A percentile compares a stretch with the other conserved stretches of the same genome.
Conservation (phyloP, 2,113 vertebrate genomes). For the Cnemophilus loriae region DNA sequence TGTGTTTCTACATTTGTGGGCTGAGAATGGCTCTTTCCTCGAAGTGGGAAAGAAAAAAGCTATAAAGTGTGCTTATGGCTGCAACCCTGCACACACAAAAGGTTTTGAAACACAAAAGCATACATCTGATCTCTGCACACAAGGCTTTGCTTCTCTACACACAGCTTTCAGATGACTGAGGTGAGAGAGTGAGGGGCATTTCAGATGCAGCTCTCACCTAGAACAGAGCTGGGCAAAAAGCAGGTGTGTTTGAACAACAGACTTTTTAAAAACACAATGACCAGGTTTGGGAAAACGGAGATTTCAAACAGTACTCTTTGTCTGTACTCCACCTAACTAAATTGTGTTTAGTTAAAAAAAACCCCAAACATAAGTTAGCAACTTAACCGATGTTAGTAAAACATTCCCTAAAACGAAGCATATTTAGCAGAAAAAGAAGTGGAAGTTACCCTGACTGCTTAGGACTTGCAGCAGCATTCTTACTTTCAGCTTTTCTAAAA, state of each 20-base stretch:
- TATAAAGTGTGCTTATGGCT: fast-evolving
- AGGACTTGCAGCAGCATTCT: neutral
- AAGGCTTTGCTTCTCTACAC: fast-evolving
- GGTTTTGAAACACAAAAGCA: neutral
- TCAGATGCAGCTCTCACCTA: neutral
- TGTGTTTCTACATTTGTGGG: neutral
- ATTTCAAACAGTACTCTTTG: neutral
- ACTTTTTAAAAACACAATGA: neutral
- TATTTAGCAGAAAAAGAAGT: neutral
- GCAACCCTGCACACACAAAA: neutral
- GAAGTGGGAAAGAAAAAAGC: neutral
- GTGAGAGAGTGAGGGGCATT: neutral
- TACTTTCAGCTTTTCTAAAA: neutral
- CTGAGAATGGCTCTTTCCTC: neutral
- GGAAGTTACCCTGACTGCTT: neutral
- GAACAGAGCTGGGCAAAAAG: neutral
- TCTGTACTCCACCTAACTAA: neutral
- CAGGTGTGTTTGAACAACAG: neutral
- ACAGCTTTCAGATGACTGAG: neutral
- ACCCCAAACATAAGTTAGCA: neutral
- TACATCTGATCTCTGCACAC: neutral
- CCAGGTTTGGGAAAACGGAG: neutral
- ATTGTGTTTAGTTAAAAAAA: neutral
- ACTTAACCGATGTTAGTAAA: neutral
- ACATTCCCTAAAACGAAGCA: neutral